Evolutionary conservation across 1,140 invertebrate species (phyloP).

Genomic region (Eupristina koningsbergeri): DNA sequence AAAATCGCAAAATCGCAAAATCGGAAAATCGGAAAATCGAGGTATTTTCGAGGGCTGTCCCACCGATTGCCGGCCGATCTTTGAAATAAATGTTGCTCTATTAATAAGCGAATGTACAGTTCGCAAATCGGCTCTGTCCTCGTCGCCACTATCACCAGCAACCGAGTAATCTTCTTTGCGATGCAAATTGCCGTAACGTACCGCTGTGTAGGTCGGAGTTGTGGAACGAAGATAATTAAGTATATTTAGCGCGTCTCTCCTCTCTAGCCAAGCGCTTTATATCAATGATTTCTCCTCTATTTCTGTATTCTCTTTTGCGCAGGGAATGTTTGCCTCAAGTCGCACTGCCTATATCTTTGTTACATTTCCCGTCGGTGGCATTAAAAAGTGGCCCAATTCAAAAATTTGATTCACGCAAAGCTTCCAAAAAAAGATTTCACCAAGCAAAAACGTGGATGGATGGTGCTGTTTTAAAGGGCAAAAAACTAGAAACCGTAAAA

Average conservation of each 20-base stretch:
- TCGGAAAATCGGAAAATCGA: no score
- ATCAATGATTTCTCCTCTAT: neutral
- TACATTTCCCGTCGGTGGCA: neutral
- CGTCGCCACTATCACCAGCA: neutral
- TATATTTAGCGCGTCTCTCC: neutral
- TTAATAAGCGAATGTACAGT: neutral
- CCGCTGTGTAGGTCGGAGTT: neutral
- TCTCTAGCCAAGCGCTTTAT: neutral
- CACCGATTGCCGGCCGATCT: no score
- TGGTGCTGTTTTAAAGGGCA: no score
- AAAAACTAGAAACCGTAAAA: slow-evolving; percentile 32
- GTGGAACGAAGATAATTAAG: neutral
- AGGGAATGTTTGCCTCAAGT: neutral
- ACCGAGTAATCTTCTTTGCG: slow-evolving; percentile 13
- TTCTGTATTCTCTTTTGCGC: neutral
- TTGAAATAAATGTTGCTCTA: neutral
- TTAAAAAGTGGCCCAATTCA: neutral
- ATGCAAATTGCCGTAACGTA: neutral
- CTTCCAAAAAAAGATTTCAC: neutral
- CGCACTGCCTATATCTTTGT: slow-evolving; percentile 16
- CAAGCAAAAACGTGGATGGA: no score
- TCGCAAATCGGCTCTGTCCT: neutral
- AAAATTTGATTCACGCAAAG: neutral
- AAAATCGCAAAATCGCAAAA: no score
- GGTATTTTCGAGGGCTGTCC: no score